phyloP scores from a whole-genome alignment of 1,140 invertebrate genomes.

The Drosophila miranda region DNA sequence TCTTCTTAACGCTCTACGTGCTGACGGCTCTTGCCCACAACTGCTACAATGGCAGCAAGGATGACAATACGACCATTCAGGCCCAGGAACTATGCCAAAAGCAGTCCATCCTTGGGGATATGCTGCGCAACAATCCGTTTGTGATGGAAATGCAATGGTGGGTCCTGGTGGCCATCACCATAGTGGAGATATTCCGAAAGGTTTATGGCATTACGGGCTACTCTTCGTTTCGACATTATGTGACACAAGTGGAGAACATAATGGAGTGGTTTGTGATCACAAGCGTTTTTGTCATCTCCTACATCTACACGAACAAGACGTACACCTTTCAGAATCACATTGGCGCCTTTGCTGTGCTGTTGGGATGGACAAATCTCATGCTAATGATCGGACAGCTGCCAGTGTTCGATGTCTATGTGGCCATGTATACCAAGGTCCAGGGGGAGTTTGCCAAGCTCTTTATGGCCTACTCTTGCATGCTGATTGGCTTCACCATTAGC shows the following conservation, averaged over 20 bases:
- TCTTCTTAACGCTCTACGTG: constrained; percentile 90
- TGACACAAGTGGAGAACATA: constrained; percentile 91
- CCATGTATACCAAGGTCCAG: constrained; percentile 93
- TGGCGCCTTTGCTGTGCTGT: constrained; percentile 89
- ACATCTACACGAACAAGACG: constrained; percentile 89
- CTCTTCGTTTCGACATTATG: constrained; percentile 89
- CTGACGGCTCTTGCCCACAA: constrained; percentile 90
- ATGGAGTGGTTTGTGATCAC: constrained; percentile 93
- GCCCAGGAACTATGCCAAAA: constrained; percentile 88
- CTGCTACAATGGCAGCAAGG: constrained; percentile 89
- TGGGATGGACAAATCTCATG: constrained; percentile 94
- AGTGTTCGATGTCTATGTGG: constrained; percentile 92
- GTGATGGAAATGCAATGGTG: constrained; percentile 91
- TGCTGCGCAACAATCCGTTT: constrained; percentile 87
- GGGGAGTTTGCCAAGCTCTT: constrained; percentile 92
- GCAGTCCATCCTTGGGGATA: constrained; percentile 88
- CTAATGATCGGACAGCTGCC: constrained; percentile 93
- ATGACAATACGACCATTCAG: constrained; percentile 87
- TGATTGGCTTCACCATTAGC: constrained; percentile 93
- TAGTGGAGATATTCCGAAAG: constrained; percentile 90
- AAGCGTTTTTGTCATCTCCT: constrained; percentile 91
- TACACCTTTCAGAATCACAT: constrained; percentile 91
- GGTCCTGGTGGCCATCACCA: constrained; percentile 88
- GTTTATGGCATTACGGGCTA: constrained; percentile 90
- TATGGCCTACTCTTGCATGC: constrained; percentile 91